Evolutionary conservation across 2,888 invertebrate genomes (phyloP).

Genomic region (Torymus tubicola): DNA sequence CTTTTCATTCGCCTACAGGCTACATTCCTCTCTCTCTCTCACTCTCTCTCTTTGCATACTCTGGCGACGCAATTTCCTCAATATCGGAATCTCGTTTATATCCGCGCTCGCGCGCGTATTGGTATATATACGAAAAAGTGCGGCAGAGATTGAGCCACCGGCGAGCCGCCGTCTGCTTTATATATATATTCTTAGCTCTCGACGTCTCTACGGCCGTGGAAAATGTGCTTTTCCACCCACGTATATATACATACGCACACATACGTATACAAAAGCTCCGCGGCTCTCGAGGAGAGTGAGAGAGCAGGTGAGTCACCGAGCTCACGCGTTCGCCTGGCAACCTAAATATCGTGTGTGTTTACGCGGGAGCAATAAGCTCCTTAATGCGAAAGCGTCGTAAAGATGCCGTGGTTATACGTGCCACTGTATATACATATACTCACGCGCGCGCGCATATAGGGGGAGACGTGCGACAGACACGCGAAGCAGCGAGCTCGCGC

Average conservation of each 20-base stretch:
- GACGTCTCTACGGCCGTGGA: too few species aligned
- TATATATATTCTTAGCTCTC: too few species aligned
- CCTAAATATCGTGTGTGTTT: not conserved
- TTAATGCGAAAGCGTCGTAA: constrained; percentile 14
- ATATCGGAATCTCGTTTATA: not conserved
- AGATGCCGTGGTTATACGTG: constrained; percentile 10
- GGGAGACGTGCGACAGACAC: constrained; percentile 17
- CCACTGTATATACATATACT: too few species aligned
- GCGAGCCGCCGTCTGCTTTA: too few species aligned
- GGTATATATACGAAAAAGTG: too few species aligned
- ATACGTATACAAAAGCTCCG: not conserved
- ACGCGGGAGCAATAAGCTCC: not conserved
- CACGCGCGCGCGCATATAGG: too few species aligned
- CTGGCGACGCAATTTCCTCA: constrained; percentile 16
- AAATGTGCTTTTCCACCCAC: too few species aligned
- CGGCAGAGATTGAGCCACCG: too few species aligned
- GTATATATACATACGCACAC: too few species aligned
- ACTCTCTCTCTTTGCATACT: not conserved
- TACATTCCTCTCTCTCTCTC: not conserved
- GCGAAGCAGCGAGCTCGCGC: constrained; percentile 17
- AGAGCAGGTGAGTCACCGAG: not conserved
- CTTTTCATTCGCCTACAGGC: not conserved
- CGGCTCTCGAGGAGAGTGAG: too few species aligned
- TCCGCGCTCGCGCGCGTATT: not conserved
- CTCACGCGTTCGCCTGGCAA: not conserved